Evolutionary conservation across 1,140 invertebrate genomes (phyloP), one percentile per base, ranked within the genome.

Genomic region (Penaeus chinensis): DNA sequence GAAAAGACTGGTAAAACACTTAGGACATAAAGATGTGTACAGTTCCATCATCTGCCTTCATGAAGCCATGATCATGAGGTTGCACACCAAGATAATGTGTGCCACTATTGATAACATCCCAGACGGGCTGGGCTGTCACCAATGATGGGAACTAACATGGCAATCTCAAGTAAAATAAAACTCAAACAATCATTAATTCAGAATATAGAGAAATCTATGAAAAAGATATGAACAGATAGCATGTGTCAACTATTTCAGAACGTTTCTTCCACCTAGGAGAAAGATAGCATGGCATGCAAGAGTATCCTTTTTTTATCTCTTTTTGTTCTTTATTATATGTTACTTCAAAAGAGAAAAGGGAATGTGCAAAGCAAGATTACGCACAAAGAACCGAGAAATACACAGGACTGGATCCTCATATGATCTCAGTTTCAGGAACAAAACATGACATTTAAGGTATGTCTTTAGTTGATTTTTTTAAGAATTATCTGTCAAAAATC

Each of bases 1-100:
- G 82, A 88, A 88, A 88, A 88, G 82, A 88, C 87, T 88, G 87
- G 82, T 88, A 88, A 71, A 88, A 88, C 87, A 88, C 87, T 87
- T 82, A 87, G 86, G 81, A 82, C 80, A 87, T 87, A 27, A 87
- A 87, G 80, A 82, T 87, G 80, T 87, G 85, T 82, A 87, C 80
- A 87, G 63, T 82, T 87, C 86, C 79, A 87, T 82, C 74, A 87
- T 87, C 80, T 87, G 47, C 85, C 86, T 82, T 87, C 74, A 60
- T 86, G 84, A 86, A 86, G 84, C 84, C 76, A 86, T 65, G 81
- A 86, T 86, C 62, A 86, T 86, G 62, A 86, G 78, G 78, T 86
- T 80, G 61, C 79, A 83, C 81, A 83, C 60, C 47, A 54, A 83
- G 63, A 86, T 86, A 63, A 86, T 71, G 54, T 80, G 77, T 86